phyloP scores from a whole-genome alignment of 2,888 invertebrate species.

The Ophioninae sp. region DNA sequence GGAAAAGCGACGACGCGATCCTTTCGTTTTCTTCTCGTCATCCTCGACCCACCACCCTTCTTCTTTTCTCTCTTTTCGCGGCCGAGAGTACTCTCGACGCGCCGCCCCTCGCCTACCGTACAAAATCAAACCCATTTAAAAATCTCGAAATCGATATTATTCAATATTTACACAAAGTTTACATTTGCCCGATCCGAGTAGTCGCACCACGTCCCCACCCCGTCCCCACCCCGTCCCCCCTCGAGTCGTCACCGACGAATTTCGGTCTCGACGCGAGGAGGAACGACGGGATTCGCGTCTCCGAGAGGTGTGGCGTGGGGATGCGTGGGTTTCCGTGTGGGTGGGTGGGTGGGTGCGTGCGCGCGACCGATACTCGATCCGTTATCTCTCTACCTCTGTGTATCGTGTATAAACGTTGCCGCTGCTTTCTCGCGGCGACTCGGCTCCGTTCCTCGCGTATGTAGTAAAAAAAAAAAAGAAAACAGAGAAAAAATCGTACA shows the following conservation, averaged over 20 bases:
- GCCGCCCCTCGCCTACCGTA: too few species aligned
- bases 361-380: slow-evolving; percentile 11
- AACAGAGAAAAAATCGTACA: slow-evolving; percentile 5
- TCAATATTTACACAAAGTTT: slow-evolving; percentile 63
- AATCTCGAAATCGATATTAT: slow-evolving; percentile 44
- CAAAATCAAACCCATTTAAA: slow-evolving; percentile 33
- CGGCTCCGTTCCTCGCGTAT: not conserved
- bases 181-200: slow-evolving; percentile 54
- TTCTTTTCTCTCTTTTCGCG: not conserved
- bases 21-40: not conserved
- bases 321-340: too few species aligned
- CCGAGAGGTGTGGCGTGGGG: slow-evolving; percentile 1
- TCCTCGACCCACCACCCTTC: too few species aligned
- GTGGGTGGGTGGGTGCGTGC: too few species aligned
- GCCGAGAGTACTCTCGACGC: not conserved
- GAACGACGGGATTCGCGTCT: slow-evolving; percentile 1
- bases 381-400: not conserved
- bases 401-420: not conserved
- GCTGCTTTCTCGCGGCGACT: not conserved
- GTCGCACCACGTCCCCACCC: slow-evolving; percentile 1
- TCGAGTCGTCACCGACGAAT: not conserved
- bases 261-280: slow-evolving; percentile 1
- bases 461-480: not conserved
- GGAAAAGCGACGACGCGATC: slow-evolving; percentile 14
- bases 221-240: not conserved